Conservation (phyloP, 2,113 vertebrate genomes). For the Malurus cyaneus region DNA sequence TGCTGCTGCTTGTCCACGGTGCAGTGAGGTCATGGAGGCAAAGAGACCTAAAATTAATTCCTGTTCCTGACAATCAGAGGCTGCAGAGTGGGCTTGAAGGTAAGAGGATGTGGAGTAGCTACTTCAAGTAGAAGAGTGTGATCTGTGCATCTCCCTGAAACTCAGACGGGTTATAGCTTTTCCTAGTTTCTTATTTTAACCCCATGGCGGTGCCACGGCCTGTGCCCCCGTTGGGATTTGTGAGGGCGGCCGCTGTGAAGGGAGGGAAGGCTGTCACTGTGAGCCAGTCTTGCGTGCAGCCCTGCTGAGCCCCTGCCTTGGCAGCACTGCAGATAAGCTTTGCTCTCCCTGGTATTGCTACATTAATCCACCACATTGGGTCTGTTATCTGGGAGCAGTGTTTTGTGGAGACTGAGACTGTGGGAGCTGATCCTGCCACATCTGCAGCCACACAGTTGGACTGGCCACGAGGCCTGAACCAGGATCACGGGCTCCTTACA, state of each 20-base stretch:
- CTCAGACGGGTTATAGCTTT: not conserved
- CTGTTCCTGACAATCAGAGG: not conserved
- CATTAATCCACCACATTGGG: slow-evolving; percentile 64
- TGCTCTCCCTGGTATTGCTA: slow-evolving; percentile 20
- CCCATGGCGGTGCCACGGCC: not conserved
- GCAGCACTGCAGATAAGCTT: slow-evolving; percentile 33
- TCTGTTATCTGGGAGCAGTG: slow-evolving; percentile 21
- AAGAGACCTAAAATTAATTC: slow-evolving; percentile 8
- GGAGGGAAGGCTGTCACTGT: slow-evolving; percentile 53
- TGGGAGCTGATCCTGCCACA: not conserved
- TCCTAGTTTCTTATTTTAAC: slow-evolving; percentile 21
- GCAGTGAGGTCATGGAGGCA: not conserved
- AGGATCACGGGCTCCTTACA: not conserved
- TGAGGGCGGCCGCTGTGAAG: slow-evolving; percentile 15
- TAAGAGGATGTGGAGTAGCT: slow-evolving; percentile 1
- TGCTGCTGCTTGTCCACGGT: not conserved
- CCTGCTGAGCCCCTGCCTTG: slow-evolving; percentile 48
- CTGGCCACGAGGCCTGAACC: not conserved
- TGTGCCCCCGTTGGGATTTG: not conserved
- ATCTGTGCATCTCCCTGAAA: slow-evolving; percentile 10
- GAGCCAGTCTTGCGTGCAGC: slow-evolving; percentile 34
- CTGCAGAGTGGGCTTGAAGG: not conserved
- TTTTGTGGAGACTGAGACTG: not conserved
- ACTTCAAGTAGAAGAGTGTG: slow-evolving; percentile 22
- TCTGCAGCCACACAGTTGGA: not conserved